Evolutionary conservation across 2,888 invertebrate genomes (phyloP).

Genomic region (Syritta pipiens): DNA sequence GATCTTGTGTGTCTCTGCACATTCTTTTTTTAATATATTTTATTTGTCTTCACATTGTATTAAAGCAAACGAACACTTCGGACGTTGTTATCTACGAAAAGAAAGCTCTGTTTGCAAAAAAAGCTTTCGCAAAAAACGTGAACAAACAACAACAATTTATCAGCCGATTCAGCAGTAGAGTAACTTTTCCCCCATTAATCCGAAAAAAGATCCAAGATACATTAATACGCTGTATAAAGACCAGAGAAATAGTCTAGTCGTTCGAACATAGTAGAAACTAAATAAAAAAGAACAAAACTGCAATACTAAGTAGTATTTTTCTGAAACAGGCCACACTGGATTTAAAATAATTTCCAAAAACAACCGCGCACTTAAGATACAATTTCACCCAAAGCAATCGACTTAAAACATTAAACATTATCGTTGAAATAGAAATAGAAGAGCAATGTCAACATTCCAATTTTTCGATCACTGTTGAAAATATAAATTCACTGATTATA

Average conservation of each 20-base stretch:
- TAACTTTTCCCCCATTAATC: background rate
- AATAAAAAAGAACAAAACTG: no score
- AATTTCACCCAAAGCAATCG: no score
- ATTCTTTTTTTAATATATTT: constrained; percentile 5
- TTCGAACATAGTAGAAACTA: no score
- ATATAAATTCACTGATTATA: constrained; percentile 19
- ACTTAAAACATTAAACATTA: no score
- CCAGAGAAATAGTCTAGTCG: background rate
- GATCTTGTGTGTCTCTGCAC: background rate
- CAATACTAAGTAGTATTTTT: no score
- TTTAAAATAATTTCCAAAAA: no score
- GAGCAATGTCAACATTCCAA: no score
- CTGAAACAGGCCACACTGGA: no score
- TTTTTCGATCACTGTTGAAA: background rate
- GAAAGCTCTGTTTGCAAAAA: constrained; percentile 14
- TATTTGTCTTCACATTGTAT: constrained; percentile 12
- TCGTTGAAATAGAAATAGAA: no score
- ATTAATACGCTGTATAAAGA: constrained; percentile 1
- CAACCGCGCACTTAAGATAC: no score
- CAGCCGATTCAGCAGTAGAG: constrained; percentile 3
- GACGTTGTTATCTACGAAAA: constrained; percentile 8
- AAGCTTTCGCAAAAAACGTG: constrained; percentile 4
- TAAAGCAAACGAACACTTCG: constrained; percentile 13
- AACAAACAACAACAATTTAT: constrained; percentile 5
- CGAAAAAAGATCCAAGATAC: constrained; percentile 13